Conservation (phyloP, 2,113 vertebrate species). For the Aegotheles bennettii region DNA sequence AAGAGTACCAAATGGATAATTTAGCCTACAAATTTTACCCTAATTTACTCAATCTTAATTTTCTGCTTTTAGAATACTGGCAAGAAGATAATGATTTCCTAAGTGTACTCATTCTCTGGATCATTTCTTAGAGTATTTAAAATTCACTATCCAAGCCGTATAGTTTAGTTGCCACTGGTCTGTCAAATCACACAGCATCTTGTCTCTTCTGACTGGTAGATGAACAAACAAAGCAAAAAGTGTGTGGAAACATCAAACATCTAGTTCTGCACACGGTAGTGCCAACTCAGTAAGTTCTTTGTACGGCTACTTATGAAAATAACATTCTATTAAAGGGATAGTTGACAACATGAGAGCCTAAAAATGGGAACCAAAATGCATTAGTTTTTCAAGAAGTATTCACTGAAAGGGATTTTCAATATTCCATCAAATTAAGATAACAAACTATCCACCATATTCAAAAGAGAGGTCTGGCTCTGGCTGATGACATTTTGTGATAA, state of each 20-base stretch:
- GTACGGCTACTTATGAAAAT: background rate
- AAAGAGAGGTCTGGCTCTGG: background rate
- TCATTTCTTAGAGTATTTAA: background rate
- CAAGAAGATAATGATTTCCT: background rate
- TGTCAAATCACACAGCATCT: background rate
- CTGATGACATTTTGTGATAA: background rate
- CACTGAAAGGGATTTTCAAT: background rate
- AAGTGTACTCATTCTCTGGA: background rate
- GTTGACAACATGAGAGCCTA: background rate
- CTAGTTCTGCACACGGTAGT: background rate
- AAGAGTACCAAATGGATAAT: background rate
- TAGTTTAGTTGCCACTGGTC: background rate
- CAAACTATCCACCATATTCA: background rate
- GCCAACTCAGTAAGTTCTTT: background rate
- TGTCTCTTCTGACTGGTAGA: background rate
- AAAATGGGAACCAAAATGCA: background rate
- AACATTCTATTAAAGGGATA: background rate
- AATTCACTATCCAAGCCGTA: background rate
- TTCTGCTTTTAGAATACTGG: background rate
- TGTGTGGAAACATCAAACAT: background rate
- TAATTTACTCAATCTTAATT: background rate
- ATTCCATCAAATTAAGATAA: background rate
- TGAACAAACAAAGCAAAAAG: background rate
- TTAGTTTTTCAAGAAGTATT: background rate
- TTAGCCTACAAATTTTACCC: background rate